phyloP scores from a whole-genome alignment of 2,113 vertebrate genomes.

The Mustela lutreola region DNA sequence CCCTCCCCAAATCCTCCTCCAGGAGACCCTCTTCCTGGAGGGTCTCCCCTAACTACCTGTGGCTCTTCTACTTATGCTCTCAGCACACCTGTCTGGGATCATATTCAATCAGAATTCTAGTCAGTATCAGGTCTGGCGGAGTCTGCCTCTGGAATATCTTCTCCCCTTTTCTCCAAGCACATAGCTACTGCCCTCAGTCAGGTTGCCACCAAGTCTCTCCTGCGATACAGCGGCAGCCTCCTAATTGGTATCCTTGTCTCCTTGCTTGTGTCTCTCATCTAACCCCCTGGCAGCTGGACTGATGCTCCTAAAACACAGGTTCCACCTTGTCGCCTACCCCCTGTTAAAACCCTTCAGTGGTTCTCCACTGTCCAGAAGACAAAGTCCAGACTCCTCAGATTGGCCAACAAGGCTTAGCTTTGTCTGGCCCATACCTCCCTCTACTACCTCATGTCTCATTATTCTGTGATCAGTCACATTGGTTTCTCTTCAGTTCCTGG shows the following conservation, averaged over 20 bases:
- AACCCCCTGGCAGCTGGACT: background rate
- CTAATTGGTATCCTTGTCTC: background rate
- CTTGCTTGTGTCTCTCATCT: background rate
- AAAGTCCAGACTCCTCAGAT: slow-evolving; percentile 40
- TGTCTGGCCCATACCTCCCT: background rate
- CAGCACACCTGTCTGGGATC: background rate
- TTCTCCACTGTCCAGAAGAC: slow-evolving; percentile 50
- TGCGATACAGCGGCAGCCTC: background rate
- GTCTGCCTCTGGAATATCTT: background rate
- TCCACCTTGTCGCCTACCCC: background rate
- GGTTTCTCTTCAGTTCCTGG: slow-evolving; percentile 40
- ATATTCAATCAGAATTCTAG: background rate
- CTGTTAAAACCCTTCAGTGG: background rate
- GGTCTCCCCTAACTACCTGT: background rate
- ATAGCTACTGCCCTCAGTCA: background rate
- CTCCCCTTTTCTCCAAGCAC: background rate
- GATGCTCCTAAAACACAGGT: background rate
- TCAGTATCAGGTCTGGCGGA: background rate
- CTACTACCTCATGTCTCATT: background rate
- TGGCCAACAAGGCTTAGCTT: background rate
- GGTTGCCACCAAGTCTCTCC: background rate
- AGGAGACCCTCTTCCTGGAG: background rate
- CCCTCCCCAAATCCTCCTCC: background rate
- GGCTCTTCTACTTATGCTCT: background rate
- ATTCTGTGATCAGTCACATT: background rate